Base-by-base conservation (phyloP, 92 coral and sea anemone genomes). In the Porites cylindrica region DNA sequence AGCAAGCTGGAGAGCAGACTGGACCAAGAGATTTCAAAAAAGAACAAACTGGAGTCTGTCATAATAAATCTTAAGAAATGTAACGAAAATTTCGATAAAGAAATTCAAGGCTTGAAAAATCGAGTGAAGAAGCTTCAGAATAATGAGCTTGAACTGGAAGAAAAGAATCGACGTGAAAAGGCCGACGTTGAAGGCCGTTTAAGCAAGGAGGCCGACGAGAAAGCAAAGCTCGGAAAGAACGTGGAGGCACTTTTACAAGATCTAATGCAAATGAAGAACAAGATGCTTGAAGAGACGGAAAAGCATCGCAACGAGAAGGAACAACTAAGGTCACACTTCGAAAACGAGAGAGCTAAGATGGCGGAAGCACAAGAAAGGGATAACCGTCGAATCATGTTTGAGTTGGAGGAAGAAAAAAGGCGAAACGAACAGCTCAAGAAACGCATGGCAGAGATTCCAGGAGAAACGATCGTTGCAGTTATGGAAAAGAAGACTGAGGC, bases 231-330 rank as follows among this genome's bases (percentile, higher is more conserved):
- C 47, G 88, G 92, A 51, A 87, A 80, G 63, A 92, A 88, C 83
- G 85, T 91, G 6, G 94, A 95, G 65, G 91, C 91, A 18, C 96
- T 95, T 3, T 85, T 93, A 16, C 92, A 88, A 20, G 96, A 93
- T 52, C 64, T 95, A 72, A 91, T 93, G 96, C 88, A 88, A 50
- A 56, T 89, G 85, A 95, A 93, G 76, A 85, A 73, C 13, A 91
- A 91, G 82, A 82, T 93, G 66, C 79, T 93, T 24, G 85, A 91
- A 79, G 98, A 88, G 62, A 71, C 80, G 1, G 90, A 80, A 61
- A 95, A 88, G 79, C 93, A 94, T 58, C 84, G 82, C 52, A 89
- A 76, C 63, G 93, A 90, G 52, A 81, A 51, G 63, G 85, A 90
- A 56, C 75, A 86, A 72, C 76, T 91, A 29, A 88, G 94, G 78